phyloP scores from a whole-genome alignment of 2,113 vertebrate genomes.

The Silurus meridionalis region DNA sequence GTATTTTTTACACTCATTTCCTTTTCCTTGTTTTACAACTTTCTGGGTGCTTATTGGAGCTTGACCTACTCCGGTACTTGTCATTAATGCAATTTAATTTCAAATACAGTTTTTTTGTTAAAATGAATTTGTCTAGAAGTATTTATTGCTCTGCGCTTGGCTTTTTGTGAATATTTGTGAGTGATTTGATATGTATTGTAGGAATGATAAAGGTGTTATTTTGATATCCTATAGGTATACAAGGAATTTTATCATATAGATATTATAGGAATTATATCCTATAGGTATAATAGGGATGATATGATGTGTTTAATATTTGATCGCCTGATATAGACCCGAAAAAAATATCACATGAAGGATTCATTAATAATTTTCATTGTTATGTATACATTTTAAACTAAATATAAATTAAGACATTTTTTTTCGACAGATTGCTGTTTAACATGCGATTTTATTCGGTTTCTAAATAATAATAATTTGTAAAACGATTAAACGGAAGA shows the following conservation, averaged over 20 bases:
- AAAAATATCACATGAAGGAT: neutral
- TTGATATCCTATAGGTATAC: too few species aligned
- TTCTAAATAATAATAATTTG: too few species aligned
- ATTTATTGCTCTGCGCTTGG: neutral
- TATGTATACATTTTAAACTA: neutral
- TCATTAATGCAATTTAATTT: slow-evolving; percentile 25
- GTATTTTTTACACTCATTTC: slow-evolving; percentile 59
- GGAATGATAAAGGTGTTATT: too few species aligned
- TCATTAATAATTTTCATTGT: neutral
- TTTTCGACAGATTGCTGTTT: neutral
- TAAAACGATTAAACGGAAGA: too few species aligned
- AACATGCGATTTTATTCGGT: neutral
- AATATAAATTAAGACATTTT: neutral
- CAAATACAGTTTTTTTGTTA: slow-evolving; percentile 63
- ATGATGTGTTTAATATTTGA: neutral
- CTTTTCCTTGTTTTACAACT: slow-evolving; percentile 57
- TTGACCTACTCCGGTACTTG: slow-evolving; percentile 23
- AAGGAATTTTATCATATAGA: too few species aligned
- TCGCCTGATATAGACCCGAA: neutral
- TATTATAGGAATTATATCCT: too few species aligned
- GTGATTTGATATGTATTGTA: too few species aligned
- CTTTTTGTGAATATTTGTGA: too few species aligned
- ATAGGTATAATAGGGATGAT: too few species aligned
- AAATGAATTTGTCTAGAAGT: slow-evolving; percentile 5
- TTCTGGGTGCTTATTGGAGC: slow-evolving; percentile 31